Evolutionary conservation across 1,140 invertebrate species (phyloP).

Genomic region (Drosophila tropicalis): DNA sequence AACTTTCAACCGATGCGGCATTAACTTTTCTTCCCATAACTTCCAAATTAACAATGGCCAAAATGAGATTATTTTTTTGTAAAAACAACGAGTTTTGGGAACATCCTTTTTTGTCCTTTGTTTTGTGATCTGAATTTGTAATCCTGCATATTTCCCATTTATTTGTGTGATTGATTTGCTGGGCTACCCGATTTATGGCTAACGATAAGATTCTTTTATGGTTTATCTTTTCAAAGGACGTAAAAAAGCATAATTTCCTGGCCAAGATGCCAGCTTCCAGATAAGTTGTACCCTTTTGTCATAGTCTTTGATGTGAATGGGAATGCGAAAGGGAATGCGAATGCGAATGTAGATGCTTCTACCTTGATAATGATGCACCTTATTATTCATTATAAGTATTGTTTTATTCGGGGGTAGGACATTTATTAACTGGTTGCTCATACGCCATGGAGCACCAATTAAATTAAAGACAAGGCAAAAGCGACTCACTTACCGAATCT

Average conservation of each 20-base stretch:
- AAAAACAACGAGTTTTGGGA: constrained; percentile 34
- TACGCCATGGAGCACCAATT: constrained; percentile 73
- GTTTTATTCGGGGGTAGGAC: constrained; percentile 38
- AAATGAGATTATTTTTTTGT: constrained; percentile 83
- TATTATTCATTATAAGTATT: constrained; percentile 74
- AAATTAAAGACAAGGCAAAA: constrained; percentile 49
- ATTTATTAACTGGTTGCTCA: constrained; percentile 58
- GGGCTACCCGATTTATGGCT: constrained; percentile 63
- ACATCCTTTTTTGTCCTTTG: constrained; percentile 8
- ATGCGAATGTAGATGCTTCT: constrained; percentile 32
- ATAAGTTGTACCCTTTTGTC: constrained; percentile 48
- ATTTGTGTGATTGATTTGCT: constrained; percentile 66
- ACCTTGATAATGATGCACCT: constrained; percentile 67
- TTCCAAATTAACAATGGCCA: constrained; percentile 48
- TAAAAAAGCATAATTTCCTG: constrained; percentile 75
- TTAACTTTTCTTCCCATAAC: background rate
- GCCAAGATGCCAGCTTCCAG: constrained; percentile 62
- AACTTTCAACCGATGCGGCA: constrained; percentile 14
- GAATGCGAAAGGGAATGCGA: constrained; percentile 12
- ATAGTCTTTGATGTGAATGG: constrained; percentile 27
- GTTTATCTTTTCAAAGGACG: constrained; percentile 72
- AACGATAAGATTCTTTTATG: constrained; percentile 70
- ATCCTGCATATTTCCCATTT: constrained; percentile 57
- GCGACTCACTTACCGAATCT: constrained; percentile 15
- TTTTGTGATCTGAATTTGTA: constrained; percentile 28